Percentiles rank a stretch among this genome's conserved stretches.
phyloP scores from a whole-genome alignment of 2,888 invertebrate genomes.

The Cantharis rustica region DNA sequence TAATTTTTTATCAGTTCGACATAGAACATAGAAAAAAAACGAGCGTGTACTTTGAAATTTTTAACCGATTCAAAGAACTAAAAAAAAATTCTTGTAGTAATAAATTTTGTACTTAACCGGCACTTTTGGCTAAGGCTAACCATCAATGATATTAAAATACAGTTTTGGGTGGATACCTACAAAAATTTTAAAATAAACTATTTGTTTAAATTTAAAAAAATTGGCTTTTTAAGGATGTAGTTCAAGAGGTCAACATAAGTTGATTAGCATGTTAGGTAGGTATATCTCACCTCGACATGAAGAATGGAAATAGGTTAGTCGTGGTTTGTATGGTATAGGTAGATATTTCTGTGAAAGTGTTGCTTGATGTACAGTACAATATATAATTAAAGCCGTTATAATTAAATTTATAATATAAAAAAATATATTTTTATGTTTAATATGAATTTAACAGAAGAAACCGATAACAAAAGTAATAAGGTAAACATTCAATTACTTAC shows the following conservation, averaged over 20 bases:
- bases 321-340: background rate
- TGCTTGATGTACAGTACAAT: background rate
- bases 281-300: background rate
- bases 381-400: background rate
- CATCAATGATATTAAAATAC: no score
- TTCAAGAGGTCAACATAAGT: background rate
- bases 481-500: background rate
- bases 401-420: background rate
- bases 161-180: no score
- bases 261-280: background rate
- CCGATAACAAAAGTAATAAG: background rate
- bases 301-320: background rate
- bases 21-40: no score
- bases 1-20: no score
- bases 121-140: no score
- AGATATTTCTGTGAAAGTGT: background rate
- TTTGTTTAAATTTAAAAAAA: background rate
- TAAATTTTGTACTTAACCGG: no score
- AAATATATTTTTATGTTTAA: background rate
- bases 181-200: background rate
- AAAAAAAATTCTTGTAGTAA: no score
- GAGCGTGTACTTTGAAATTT: no score
- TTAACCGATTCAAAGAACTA: no score
- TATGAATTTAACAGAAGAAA: background rate
- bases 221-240: background rate